Evolutionary conservation across 2,113 vertebrate genomes (phyloP), one percentile per base, ranked within the genome.

Genomic region (Hippolais icterina): DNA sequence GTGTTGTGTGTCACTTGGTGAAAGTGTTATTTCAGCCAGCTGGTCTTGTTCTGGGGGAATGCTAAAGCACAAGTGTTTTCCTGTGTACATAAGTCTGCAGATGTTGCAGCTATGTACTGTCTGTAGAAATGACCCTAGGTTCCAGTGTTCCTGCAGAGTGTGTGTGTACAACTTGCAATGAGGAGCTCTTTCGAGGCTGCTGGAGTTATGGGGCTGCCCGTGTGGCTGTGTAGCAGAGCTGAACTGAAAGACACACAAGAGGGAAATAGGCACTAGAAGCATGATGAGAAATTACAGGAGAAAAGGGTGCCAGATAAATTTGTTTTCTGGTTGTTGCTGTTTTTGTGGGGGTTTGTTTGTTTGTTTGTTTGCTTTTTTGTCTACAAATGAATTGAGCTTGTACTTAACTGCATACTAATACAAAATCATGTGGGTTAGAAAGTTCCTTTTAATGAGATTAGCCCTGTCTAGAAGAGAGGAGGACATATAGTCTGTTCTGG

Each of bases 361-460:
- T 46, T 56, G 5, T 3, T 28, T 41, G 20, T 16, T 23, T 1
- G 12, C 3, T 27, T 17, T 1, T 4, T 4, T 4, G 2, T 5
- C 15, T 16, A 3, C 5, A 18, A 16, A 27, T 72, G 3, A 84
- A 42, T 17, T 64, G 74, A 81, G 37, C 15, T 56, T 64, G 16
- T 81, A n/a, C 24, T 82, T 78, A 18, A 11, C 6, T 65, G 25
- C 27, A 8, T 56, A 15, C 7, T 52, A 12, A 25, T 42, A 44
- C 8, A 35, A 68, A 91, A n/a, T 59, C 9, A 29, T 19, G 5
- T 44, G 37, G 31, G 13, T 77, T 80, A 29, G 59, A 44, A 95
- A 29, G 5, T 25, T 18, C 5, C 12, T 41, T 80, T 63, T 83
- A 10, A 19, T 61, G 49, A 77, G 15, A 17, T 57, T 23, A 14